Evolutionary conservation across 1,140 invertebrate genomes (phyloP), one percentile per base, ranked within the genome.

Genomic region (Pinna nobilis): DNA sequence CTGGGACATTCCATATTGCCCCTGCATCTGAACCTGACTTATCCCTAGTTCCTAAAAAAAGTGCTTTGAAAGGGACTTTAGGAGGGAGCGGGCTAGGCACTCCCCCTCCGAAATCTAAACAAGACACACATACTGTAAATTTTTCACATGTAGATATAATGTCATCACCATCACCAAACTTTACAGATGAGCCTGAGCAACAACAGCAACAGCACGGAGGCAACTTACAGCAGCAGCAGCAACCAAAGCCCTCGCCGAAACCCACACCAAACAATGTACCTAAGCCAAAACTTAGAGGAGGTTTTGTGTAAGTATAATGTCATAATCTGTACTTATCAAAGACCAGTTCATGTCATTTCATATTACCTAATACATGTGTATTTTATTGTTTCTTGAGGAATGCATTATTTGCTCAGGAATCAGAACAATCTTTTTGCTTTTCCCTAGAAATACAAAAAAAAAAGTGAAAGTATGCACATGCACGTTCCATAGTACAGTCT

Each of bases 21-120:
- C 73, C 67, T 41, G 67, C 67, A 23, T 70, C 49, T 70, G 87
- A 88, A 74, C 85, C 87, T 7, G 84, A 88, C 76, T 78, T 87
- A 15, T 79, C 32, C 55, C 77, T 78, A 60, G 61, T 75, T 63
- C 85, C 87, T 50, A 85, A 84, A 61, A 88, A 88, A 79, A 87
- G 86, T 79, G 87, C 87, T 67, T 75, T 88, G 61, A 88, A 86
- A 76, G 73, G 55, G 32, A 67, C 23, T 39, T 30, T 51, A 18
- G 59, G 33, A 50, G 41, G 32, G 7, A 33, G 49, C 47, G 57
- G 57, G 55, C 1, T 25, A 28, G 33, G 13, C 67, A 66, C 55
- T 28, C 60, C 67, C 23, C 20, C 60, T 20, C 60, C 44, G 33
- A 20, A 32, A 51, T 50, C 61, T 47, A 63, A 35, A 23, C 50